Conservation (phyloP, 2,888 invertebrate genomes). For the Trichogramma dendrolimi region DNA sequence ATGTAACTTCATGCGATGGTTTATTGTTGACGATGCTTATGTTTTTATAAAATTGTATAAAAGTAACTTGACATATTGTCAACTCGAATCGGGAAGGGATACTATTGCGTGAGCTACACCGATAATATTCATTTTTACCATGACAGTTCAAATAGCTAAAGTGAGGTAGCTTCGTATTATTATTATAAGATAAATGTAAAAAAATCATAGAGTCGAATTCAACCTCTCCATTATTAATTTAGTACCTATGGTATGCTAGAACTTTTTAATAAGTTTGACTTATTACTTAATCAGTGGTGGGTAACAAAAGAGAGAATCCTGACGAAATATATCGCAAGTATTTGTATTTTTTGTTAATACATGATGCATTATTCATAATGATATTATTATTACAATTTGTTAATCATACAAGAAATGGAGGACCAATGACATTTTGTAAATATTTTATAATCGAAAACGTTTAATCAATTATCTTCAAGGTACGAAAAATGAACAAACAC, state of each 20-base stretch:
- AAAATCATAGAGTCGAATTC: neutral
- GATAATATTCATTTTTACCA: slow-evolving; percentile 12
- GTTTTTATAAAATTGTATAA: too few relatives aligned
- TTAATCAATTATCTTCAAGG: slow-evolving; percentile 10
- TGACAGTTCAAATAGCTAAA: slow-evolving; percentile 24
- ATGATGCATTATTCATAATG: slow-evolving; percentile 14
- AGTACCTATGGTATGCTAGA: too few relatives aligned
- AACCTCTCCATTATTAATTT: too few relatives aligned
- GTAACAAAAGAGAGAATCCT: too few relatives aligned
- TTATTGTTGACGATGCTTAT: too few relatives aligned
- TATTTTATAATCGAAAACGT: slow-evolving; percentile 14
- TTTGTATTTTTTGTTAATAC: slow-evolving; percentile 9
- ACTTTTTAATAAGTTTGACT: too few relatives aligned
- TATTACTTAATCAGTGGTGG: too few relatives aligned
- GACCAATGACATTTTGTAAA: slow-evolving; percentile 28
- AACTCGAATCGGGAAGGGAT: too few relatives aligned
- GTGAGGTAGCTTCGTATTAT: slow-evolving; percentile 18
- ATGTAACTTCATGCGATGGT: too few relatives aligned
- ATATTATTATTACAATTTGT: slow-evolving; percentile 13
- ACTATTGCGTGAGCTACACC: too few relatives aligned
- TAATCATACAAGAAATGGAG: slow-evolving; percentile 21
- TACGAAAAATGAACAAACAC: too few relatives aligned
- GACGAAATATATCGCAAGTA: slow-evolving; percentile 6
- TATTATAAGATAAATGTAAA: slow-evolving; percentile 17
- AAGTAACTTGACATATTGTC: too few relatives aligned